Evolutionary conservation across 2,113 vertebrate species (phyloP).

Genomic region (Polyodon spathula): DNA sequence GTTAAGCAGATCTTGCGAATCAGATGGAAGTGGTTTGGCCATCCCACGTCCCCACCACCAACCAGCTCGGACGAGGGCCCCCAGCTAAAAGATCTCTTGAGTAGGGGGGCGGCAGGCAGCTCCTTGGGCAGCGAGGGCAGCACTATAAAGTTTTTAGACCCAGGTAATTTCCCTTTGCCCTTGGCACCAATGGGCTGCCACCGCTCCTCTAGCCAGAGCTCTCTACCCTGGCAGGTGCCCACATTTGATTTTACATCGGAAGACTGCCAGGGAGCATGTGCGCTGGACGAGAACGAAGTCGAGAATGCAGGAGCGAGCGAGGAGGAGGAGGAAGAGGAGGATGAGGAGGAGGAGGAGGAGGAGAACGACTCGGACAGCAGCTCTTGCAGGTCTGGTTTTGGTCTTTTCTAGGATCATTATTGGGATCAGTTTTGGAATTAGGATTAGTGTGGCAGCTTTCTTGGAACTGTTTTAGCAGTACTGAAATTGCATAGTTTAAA

Average conservation of each 20-base stretch:
- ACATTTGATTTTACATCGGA: conserved; percentile 62
- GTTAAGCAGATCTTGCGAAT: conserved; percentile 97
- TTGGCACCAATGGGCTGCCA: conserved; percentile 58
- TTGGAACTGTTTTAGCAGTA: too few relatives aligned
- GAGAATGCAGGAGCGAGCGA: conserved; percentile 55
- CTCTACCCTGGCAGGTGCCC: conserved; percentile 48
- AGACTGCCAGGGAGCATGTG: conserved; percentile 48
- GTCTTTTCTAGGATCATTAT: neutral
- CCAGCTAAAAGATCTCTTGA: conserved; percentile 68
- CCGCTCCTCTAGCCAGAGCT: conserved; percentile 75
- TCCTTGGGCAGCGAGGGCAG: conserved; percentile 17
- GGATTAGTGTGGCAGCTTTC: too few relatives aligned
- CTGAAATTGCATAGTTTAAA: too few relatives aligned
- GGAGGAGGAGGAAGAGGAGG: too few relatives aligned
- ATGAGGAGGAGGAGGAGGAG: conserved; percentile 36
- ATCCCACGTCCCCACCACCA: conserved; percentile 69
- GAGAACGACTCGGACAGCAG: conserved; percentile 73
- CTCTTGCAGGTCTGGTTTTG: conserved; percentile 76
- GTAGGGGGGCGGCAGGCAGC: conserved; percentile 39
- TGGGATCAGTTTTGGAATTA: neutral
- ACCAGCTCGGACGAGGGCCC: conserved; percentile 52
- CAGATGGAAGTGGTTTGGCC: conserved; percentile 95
- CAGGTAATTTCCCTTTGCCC: conserved; percentile 48
- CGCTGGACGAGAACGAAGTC: conserved; percentile 53
- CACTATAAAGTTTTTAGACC: conserved; percentile 75